A percentile compares a stretch with the other conserved stretches of the same genome.
These are phyloP conservation scores for Conger conger DNA, from an alignment of 2,113 vertebrate genomes.

Conservation along the genomic window DNA sequence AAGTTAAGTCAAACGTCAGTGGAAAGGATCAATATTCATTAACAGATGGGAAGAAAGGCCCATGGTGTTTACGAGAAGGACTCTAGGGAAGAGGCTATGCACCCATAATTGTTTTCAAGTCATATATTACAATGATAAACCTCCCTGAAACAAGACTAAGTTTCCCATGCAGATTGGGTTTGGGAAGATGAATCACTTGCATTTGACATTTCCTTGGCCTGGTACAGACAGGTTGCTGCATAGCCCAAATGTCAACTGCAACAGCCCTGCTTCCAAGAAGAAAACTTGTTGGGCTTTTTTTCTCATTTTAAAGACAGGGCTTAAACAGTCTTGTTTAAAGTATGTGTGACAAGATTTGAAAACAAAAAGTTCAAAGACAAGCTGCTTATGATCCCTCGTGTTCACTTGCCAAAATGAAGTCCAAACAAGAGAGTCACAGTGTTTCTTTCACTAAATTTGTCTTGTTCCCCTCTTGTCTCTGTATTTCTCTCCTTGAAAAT, in stretches of 20 bases:
- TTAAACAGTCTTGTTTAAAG: background rate
- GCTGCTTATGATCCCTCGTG: background rate
- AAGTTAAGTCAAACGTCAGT: background rate
- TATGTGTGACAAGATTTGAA: slow-evolving; percentile 4
- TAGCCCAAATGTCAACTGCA: background rate
- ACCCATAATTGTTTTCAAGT: slow-evolving; percentile 23
- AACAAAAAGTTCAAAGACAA: background rate
- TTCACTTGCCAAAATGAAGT: background rate
- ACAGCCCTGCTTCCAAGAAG: background rate
- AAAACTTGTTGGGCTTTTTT: background rate
- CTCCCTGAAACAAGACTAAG: slow-evolving; percentile 8
- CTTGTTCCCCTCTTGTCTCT: background rate
- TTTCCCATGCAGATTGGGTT: slow-evolving; percentile 24
- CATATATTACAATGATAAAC: slow-evolving; percentile 29
- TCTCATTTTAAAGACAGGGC: background rate
- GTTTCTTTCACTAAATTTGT: background rate
- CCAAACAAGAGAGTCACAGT: background rate
- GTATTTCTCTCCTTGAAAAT: background rate
- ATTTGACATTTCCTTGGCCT: slow-evolving; percentile 15
- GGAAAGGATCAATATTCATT: slow-evolving; percentile 3
- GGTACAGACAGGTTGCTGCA: background rate
- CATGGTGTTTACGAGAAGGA: slow-evolving; percentile 1
- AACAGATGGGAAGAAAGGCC: background rate
- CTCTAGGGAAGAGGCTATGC: background rate
- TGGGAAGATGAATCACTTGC: slow-evolving; percentile 20